Evolutionary conservation across 2,113 vertebrate genomes (phyloP).

Genomic region (Equus przewalskii): DNA sequence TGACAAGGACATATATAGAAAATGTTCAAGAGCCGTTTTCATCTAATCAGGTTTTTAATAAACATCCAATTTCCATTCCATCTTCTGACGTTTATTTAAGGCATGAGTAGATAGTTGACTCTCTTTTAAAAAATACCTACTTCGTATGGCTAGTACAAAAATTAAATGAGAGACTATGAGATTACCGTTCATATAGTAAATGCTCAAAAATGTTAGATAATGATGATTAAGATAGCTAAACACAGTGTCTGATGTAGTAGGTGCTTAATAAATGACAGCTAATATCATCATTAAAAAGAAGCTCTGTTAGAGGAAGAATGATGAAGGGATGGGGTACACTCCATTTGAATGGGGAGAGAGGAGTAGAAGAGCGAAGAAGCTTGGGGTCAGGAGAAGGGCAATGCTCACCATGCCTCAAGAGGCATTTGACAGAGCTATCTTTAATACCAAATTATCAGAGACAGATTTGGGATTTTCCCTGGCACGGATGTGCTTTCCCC

Average conservation of each 20-base stretch:
- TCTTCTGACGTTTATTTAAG: neutral
- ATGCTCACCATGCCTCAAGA: neutral
- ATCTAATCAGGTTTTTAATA: neutral
- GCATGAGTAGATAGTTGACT: neutral
- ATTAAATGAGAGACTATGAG: neutral
- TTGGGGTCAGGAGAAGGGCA: slow-evolving; percentile 62
- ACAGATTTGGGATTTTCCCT: slow-evolving; percentile 70
- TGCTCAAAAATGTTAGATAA: neutral
- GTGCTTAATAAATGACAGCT: slow-evolving; percentile 56
- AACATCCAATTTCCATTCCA: neutral
- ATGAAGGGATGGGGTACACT: neutral
- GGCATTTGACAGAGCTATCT: slow-evolving; percentile 75
- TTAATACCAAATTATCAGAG: slow-evolving; percentile 80
- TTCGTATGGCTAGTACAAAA: neutral
- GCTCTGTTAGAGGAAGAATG: neutral
- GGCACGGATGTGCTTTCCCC: slow-evolving; percentile 72
- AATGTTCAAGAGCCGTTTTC: neutral
- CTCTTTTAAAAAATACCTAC: neutral
- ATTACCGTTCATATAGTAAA: neutral
- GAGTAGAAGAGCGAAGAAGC: neutral
- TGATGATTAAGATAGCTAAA: neutral
- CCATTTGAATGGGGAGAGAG: neutral
- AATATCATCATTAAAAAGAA: neutral
- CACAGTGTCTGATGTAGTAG: neutral
- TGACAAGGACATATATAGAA: neutral